These are phyloP conservation scores for Mormoops blainvillei DNA, from an alignment of 2,113 vertebrate species.

Conservation along the genomic window DNA sequence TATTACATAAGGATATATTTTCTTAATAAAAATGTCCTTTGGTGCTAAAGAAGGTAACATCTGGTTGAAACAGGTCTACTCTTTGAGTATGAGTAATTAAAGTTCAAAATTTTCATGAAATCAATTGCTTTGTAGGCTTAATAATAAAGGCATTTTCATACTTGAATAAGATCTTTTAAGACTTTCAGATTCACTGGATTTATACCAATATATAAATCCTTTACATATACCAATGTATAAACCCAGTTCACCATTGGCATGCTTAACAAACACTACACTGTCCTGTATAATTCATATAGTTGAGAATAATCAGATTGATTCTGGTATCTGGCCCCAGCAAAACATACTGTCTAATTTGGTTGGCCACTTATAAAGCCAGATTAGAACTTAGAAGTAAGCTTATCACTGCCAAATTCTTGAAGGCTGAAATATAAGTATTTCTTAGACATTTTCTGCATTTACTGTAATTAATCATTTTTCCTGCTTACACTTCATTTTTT, in stretches of 20 bases:
- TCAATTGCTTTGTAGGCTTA: background rate
- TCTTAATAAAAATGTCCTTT: background rate
- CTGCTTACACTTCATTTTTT: background rate
- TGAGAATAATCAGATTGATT: background rate
- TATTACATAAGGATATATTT: background rate
- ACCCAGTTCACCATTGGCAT: background rate
- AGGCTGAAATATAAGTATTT: background rate
- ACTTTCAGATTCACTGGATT: background rate
- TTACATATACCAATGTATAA: background rate
- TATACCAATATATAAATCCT: background rate
- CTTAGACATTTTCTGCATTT: background rate
- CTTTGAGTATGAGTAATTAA: background rate
- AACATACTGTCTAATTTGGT: background rate
- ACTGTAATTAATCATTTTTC: background rate
- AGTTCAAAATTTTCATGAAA: background rate
- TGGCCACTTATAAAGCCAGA: background rate
- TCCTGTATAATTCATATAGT: background rate
- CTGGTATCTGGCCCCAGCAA: background rate
- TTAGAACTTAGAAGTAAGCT: background rate
- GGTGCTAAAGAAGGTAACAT: background rate
- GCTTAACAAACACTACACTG: background rate
- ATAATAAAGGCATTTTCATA: background rate
- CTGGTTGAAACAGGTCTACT: background rate
- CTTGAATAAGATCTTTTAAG: background rate
- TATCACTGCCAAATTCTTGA: background rate